Conservation (phyloP, 2,888 invertebrate genomes). For the Axea sp. region DNA sequence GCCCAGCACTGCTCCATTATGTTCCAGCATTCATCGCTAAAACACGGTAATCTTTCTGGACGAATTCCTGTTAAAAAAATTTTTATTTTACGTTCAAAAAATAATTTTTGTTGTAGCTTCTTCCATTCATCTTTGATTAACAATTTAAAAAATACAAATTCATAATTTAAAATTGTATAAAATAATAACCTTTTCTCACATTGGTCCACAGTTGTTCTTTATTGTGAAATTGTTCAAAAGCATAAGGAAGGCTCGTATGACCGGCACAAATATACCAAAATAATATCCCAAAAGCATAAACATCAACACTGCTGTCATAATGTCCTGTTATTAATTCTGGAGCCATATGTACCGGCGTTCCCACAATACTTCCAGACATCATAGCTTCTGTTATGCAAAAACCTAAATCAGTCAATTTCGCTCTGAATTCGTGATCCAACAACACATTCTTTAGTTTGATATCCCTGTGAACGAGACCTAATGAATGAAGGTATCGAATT, state of each 20-base stretch:
- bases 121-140: no score
- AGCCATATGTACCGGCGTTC: slow-evolving; percentile 95
- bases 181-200: slow-evolving; percentile 92
- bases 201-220: slow-evolving; percentile 93
- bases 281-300: slow-evolving; percentile 93
- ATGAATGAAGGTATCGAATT: slow-evolving; percentile 92
- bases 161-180: no score
- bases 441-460: slow-evolving; percentile 94
- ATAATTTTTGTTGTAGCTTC: no score
- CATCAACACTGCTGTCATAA: slow-evolving; percentile 91
- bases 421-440: slow-evolving; percentile 86
- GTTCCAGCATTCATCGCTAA: slow-evolving; percentile 89
- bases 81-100: no score
- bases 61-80: slow-evolving; percentile 83
- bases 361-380: slow-evolving; percentile 94
- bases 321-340: slow-evolving; percentile 90
- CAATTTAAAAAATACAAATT: no score
- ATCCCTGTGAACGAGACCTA: slow-evolving; percentile 91
- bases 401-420: slow-evolving; percentile 91
- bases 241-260: slow-evolving; percentile 87
- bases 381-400: slow-evolving; percentile 95
- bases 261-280: slow-evolving; percentile 96
- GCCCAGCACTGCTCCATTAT: slow-evolving; percentile 92
- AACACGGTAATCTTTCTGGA: slow-evolving; percentile 86
- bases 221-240: slow-evolving; percentile 90